Evolutionary conservation across 2,797 vertebrate genomes (phyloP).

Genomic region (Malacoraja senta): DNA sequence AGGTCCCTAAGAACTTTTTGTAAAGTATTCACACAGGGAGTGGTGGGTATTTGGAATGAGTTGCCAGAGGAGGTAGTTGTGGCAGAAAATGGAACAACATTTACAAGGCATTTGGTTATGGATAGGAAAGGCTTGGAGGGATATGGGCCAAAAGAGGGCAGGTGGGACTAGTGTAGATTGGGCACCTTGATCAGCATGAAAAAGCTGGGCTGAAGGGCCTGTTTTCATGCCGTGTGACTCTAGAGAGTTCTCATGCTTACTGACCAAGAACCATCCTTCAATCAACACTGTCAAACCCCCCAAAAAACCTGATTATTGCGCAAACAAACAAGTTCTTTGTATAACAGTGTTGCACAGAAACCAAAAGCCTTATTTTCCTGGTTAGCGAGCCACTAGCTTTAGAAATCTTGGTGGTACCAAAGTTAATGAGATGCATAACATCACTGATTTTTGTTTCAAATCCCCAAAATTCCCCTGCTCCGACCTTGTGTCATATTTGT

Average conservation of each 20-base stretch:
- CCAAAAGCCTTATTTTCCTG: neutral
- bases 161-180: too few species aligned
- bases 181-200: too few species aligned
- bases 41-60: too few species aligned
- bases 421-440: neutral
- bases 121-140: too few species aligned
- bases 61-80: too few species aligned
- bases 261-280: neutral
- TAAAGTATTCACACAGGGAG: neutral
- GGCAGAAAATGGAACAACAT: too few species aligned
- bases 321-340: neutral
- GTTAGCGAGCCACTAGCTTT: neutral
- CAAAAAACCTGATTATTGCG: neutral
- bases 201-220: too few species aligned
- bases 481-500: neutral
- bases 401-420: neutral
- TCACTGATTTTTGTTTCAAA: neutral
- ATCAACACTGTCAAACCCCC: neutral
- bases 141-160: too few species aligned
- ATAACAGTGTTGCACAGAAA: neutral
- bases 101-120: too few species aligned
- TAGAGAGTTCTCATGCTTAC: neutral
- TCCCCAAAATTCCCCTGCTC: neutral
- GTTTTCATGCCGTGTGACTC: too few species aligned
- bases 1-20: neutral